A percentile compares a stretch with the other conserved stretches of the same genome.
phyloP scores from a whole-genome alignment of 2,113 vertebrate species.

The Oceanites oceanicus region DNA sequence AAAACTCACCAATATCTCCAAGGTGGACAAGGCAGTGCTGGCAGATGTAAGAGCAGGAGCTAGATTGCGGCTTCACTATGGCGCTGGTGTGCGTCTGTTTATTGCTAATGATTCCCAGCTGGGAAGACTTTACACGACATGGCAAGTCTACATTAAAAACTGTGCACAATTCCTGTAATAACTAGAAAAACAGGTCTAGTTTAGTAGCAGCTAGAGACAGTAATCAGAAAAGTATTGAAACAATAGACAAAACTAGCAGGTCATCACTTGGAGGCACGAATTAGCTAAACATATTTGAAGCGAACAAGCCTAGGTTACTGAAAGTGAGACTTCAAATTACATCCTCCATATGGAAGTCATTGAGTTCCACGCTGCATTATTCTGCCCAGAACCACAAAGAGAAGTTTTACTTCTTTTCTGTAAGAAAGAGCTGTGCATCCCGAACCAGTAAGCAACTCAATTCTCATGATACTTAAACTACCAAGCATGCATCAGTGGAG shows the following conservation, averaged over 20 bases:
- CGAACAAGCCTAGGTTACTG: neutral
- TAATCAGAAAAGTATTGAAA: neutral
- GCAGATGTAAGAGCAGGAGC: slow-evolving; percentile 99
- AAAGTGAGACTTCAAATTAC: neutral
- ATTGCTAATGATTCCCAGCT: slow-evolving; percentile 98
- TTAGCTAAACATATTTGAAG: neutral
- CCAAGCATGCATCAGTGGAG: neutral
- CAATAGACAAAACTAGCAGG: neutral
- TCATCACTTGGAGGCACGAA: fast-evolving
- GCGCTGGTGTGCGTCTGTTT: slow-evolving; percentile 87
- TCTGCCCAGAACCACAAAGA: neutral
- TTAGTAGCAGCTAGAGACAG: neutral
- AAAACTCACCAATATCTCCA: slow-evolving; percentile 93
- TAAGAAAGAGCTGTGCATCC: neutral
- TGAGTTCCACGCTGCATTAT: neutral
- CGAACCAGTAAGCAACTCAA: neutral
- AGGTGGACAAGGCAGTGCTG: slow-evolving; percentile 99
- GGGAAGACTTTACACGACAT: slow-evolving; percentile 95
- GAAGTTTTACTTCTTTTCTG: neutral
- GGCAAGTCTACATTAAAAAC: slow-evolving; percentile 99
- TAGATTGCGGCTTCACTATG: slow-evolving; percentile 97
- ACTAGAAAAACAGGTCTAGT: slow-evolving; percentile 66
- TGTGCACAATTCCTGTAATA: slow-evolving; percentile 96
- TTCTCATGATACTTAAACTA: neutral
- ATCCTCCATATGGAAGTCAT: neutral